Conservation (phyloP, 1,140 invertebrate genomes). For the Colletes gigas region DNA sequence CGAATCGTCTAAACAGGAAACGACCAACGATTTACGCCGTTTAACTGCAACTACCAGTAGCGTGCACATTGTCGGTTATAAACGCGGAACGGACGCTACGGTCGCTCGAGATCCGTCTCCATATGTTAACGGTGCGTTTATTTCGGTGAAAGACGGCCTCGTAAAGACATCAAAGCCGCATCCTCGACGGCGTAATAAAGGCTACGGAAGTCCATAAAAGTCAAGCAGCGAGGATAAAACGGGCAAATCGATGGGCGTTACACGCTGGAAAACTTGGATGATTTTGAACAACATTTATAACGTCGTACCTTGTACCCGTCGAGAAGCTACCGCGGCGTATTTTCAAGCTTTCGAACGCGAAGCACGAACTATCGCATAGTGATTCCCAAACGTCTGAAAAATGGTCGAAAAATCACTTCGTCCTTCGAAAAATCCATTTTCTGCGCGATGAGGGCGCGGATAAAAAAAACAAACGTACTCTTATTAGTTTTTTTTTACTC, state of each 20-base stretch:
- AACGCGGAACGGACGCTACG: not conserved
- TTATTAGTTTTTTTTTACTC: too few relatives aligned
- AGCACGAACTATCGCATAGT: conserved; percentile 9
- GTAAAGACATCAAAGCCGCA: conserved; percentile 47
- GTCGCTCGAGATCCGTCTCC: not conserved
- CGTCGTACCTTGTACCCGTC: conserved; percentile 1
- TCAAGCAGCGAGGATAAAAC: not conserved
- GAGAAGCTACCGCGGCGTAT: conserved; percentile 1
- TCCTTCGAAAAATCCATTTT: too few relatives aligned
- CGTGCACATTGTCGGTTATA: conserved; percentile 2
- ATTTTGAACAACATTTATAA: conserved; percentile 28
- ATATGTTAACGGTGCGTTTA: conserved; percentile 26
- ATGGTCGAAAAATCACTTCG: too few relatives aligned
- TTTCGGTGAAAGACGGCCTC: conserved; percentile 38
- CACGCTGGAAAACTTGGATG: not conserved
- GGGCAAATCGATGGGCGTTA: conserved; percentile 9
- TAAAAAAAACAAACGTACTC: too few relatives aligned
- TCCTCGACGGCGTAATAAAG: conserved; percentile 39
- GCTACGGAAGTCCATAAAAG: conserved; percentile 47
- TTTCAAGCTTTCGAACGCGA: conserved; percentile 17
- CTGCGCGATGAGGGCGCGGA: too few relatives aligned
- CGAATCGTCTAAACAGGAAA: not conserved
- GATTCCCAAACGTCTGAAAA: too few relatives aligned
- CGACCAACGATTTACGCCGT: not conserved
- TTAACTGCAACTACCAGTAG: not conserved